Evolutionary conservation across 2,888 invertebrate genomes (phyloP).

Genomic region (Cephonodes hylas): DNA sequence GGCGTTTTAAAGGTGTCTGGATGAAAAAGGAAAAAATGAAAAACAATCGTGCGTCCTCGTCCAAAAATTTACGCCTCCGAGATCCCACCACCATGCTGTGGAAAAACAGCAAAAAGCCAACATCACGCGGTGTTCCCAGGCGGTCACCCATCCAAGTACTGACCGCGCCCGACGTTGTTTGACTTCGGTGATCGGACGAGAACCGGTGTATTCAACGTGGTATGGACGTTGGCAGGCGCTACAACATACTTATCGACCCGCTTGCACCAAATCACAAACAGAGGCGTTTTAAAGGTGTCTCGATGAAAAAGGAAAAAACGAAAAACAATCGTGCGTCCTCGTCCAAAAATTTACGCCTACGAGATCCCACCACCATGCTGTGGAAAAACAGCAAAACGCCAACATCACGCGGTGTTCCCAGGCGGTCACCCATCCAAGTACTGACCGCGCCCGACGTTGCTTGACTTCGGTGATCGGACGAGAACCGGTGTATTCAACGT

Average conservation of each 20-base stretch:
- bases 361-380: too few relatives aligned
- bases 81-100: too few relatives aligned
- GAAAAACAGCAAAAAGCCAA: conserved; percentile 45
- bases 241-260: too few relatives aligned
- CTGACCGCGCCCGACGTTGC: conserved; percentile 70
- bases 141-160: conserved; percentile 73
- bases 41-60: too few relatives aligned
- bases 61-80: too few relatives aligned
- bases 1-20: too few relatives aligned
- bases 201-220: conserved; percentile 64
- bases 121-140: conserved; percentile 65
- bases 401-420: conserved; percentile 65
- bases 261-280: too few relatives aligned
- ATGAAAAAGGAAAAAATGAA: too few relatives aligned
- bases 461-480: conserved; percentile 73
- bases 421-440: conserved; percentile 73
- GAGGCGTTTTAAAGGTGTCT: too few relatives aligned
- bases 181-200: conserved; percentile 73
- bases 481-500: conserved; percentile 67
- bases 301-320: too few relatives aligned
- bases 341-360: too few relatives aligned
- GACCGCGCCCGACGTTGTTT: conserved; percentile 70
- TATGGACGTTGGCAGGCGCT: conserved; percentile 37
- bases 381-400: conserved; percentile 40
- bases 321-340: too few relatives aligned